Evolutionary conservation across 2,888 invertebrate genomes (phyloP).

Genomic region (Diarsia dahlii): DNA sequence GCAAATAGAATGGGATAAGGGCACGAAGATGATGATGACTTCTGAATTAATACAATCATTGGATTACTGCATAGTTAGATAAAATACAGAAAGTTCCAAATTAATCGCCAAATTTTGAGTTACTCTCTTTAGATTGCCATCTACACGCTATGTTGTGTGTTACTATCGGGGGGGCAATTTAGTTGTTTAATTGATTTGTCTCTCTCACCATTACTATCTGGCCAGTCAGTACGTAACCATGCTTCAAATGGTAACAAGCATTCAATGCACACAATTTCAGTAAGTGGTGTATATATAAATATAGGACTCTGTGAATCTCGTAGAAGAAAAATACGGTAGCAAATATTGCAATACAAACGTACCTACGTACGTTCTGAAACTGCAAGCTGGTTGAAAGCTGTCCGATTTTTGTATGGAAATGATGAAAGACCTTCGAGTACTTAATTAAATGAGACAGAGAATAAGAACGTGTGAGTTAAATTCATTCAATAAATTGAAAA

Average conservation of each 20-base stretch:
- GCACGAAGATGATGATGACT: no score
- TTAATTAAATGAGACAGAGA: no score
- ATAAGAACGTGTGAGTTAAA: neutral
- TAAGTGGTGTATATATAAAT: constrained; percentile 9
- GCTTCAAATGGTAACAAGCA: neutral
- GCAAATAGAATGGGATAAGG: no score
- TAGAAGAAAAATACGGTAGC: constrained; percentile 18
- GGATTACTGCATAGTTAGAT: neutral
- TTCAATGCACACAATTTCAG: constrained; percentile 32
- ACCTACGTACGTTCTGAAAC: neutral
- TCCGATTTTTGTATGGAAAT: neutral
- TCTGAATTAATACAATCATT: no score
- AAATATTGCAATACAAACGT: neutral
- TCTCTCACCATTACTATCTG: neutral
- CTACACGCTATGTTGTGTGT: neutral
- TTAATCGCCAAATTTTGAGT: neutral
- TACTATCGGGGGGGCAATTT: no score
- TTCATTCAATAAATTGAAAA: neutral
- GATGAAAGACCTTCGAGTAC: neutral
- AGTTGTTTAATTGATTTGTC: neutral
- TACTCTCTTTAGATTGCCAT: neutral
- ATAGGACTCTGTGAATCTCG: constrained; percentile 8
- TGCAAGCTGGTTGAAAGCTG: neutral
- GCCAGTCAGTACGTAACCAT: neutral
- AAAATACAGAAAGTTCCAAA: neutral